A percentile compares a stretch with the other conserved stretches of the same genome.
Evolutionary conservation across 2,888 invertebrate species (phyloP).

Genomic region (Agrotis clavis): DNA sequence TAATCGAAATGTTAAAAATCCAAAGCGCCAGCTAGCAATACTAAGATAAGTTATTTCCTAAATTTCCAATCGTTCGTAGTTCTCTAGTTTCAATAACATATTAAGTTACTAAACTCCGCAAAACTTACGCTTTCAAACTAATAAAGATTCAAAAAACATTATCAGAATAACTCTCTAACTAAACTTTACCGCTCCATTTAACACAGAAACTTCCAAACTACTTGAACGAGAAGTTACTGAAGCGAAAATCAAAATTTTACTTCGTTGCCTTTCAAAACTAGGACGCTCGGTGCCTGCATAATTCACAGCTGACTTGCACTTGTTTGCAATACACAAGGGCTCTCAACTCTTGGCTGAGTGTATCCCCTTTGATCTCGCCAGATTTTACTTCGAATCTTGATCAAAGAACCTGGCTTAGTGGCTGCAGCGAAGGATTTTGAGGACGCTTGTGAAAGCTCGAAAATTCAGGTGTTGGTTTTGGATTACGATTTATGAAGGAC

Average conservation of each 20-base stretch:
- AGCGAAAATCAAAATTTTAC: slow-evolving; percentile 36
- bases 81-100: background rate
- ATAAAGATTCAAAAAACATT: slow-evolving; percentile 31
- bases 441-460: slow-evolving; percentile 22
- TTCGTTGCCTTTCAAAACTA: slow-evolving; percentile 37
- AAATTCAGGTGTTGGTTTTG: slow-evolving; percentile 30
- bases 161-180: slow-evolving; percentile 8
- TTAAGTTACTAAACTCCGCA: slow-evolving; percentile 7
- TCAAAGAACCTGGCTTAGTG: slow-evolving; percentile 50
- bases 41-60: background rate
- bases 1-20: too few relatives aligned
- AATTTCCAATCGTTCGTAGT: background rate
- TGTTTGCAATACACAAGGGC: slow-evolving; percentile 52
- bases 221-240: slow-evolving; percentile 24
- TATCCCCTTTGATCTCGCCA: slow-evolving; percentile 53
- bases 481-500: background rate
- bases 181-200: slow-evolving; percentile 36
- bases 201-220: slow-evolving; percentile 30
- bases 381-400: slow-evolving; percentile 47
- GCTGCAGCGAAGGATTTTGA: slow-evolving; percentile 38
- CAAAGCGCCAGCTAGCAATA: background rate
- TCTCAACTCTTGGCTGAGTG: slow-evolving; percentile 45
- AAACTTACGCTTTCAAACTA: slow-evolving; percentile 12
- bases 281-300: slow-evolving; percentile 58
- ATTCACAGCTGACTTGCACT: slow-evolving; percentile 61